These are phyloP conservation scores for Tuta absoluta DNA, from an alignment of 2,888 invertebrate genomes.

Conservation along the genomic window DNA sequence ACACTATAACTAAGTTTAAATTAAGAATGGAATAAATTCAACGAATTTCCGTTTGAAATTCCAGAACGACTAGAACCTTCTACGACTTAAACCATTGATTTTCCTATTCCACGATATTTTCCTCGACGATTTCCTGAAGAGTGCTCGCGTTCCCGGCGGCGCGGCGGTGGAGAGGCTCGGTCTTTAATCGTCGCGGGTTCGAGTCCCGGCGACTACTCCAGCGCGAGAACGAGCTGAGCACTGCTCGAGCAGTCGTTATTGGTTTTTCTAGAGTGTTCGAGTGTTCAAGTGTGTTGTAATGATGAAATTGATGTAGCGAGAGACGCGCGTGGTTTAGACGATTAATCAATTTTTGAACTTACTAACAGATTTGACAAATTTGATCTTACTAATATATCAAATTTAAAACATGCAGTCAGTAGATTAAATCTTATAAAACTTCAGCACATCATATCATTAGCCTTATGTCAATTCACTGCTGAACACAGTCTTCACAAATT, in stretches of 20 bases:
- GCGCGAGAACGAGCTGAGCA: background rate
- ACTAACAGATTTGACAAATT: no score
- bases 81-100: conserved; percentile 36
- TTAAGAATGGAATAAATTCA: no score
- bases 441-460: no score
- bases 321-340: no score
- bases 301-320: conserved; percentile 9
- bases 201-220: background rate
- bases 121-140: conserved; percentile 50
- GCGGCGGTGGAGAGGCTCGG: conserved; percentile 17
- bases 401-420: no score
- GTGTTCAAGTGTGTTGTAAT: conserved; percentile 5
- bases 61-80: background rate
- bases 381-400: no score
- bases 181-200: background rate
- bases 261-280: conserved; percentile 14
- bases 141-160: conserved; percentile 49
- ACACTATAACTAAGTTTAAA: no score
- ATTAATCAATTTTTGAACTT: no score
- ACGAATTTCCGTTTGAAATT: no score
- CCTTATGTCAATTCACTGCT: no score
- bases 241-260: background rate
- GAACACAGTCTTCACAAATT: no score
- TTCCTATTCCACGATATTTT: background rate
- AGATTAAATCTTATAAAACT: no score